A percentile compares a stretch with the other conserved stretches of the same genome.
These are phyloP conservation scores for Tachystola acroxantha DNA, from an alignment of 2,888 invertebrate species.

Conservation along the genomic window DNA sequence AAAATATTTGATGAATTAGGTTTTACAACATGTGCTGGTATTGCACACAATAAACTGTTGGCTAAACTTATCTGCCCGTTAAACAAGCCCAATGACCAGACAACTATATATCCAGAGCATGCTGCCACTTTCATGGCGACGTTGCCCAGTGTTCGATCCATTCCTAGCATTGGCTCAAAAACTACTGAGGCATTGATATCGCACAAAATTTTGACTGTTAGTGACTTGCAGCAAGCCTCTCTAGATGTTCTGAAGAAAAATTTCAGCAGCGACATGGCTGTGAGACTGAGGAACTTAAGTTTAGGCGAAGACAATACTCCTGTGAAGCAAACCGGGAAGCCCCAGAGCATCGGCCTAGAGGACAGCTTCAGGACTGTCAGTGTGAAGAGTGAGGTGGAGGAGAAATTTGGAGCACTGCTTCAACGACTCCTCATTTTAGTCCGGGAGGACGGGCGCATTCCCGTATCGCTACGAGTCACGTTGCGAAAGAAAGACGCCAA, in stretches of 20 bases:
- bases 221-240: constrained; percentile 81
- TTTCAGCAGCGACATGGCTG: constrained; percentile 83
- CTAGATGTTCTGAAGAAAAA: constrained; percentile 79
- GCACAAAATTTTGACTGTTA: constrained; percentile 81
- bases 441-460: constrained; percentile 87
- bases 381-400: constrained; percentile 84
- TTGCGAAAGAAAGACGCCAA: constrained; percentile 84
- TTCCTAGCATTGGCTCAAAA: constrained; percentile 88
- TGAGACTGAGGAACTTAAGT: constrained; percentile 82
- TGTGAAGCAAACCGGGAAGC: constrained; percentile 86
- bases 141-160: constrained; percentile 78
- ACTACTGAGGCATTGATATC: constrained; percentile 81
- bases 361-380: constrained; percentile 87
- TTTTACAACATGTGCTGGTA: constrained; percentile 89
- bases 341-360: constrained; percentile 88
- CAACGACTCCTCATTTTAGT: constrained; percentile 84
- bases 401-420: constrained; percentile 83
- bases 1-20: constrained; percentile 82
- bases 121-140: constrained; percentile 82
- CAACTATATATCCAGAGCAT: constrained; percentile 84
- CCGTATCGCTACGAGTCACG: constrained; percentile 85
- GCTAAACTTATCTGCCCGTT: constrained; percentile 86
- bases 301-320: constrained; percentile 85
- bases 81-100: constrained; percentile 91
- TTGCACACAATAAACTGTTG: constrained; percentile 90